Evolutionary conservation across 2,113 vertebrate species (phyloP).

Genomic region (Raphicerus campestris): DNA sequence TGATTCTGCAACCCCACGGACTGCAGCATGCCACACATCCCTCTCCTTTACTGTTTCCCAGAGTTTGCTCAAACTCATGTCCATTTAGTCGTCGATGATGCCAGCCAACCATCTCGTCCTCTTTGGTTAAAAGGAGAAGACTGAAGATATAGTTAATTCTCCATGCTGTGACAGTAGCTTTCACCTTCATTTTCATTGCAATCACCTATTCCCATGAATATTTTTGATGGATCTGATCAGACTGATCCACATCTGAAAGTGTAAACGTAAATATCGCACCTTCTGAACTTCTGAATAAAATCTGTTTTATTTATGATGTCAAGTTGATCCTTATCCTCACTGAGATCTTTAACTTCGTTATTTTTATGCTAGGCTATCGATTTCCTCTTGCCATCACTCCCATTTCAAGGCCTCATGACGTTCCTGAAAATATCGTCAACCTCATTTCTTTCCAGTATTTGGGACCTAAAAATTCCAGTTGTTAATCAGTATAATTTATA

Average conservation of each 20-base stretch:
- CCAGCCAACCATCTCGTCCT: not conserved
- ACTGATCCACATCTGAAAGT: not conserved
- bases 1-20: not conserved
- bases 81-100: not conserved
- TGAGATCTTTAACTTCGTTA: not conserved
- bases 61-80: not conserved
- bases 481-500: not conserved
- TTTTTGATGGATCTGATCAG: not conserved
- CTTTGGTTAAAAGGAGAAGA: not conserved
- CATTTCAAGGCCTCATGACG: not conserved
- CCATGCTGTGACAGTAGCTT: not conserved
- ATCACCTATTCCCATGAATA: not conserved
- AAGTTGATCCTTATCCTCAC: not conserved
- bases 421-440: not conserved
- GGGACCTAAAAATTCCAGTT: not conserved
- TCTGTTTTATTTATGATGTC: not conserved
- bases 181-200: not conserved
- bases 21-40: not conserved
- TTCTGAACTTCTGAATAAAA: not conserved
- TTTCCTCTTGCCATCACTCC: not conserved
- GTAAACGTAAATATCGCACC: not conserved
- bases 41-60: not conserved
- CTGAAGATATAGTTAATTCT: not conserved
- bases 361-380: not conserved
- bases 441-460: not conserved